phyloP scores from a whole-genome alignment of 2,888 invertebrate genomes.

The Vesta saturnalis region DNA sequence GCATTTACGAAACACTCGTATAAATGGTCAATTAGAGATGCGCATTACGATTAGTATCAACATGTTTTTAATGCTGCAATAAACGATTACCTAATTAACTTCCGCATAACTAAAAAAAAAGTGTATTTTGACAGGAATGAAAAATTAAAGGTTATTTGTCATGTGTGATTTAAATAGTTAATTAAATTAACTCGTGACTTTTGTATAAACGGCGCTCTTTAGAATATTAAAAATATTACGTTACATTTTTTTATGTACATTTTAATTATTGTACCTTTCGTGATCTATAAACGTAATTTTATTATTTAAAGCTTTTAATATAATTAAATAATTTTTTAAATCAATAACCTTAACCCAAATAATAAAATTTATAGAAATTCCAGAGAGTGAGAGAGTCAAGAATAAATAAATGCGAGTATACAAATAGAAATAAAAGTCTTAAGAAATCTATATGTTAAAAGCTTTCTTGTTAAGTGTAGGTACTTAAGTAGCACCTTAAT shows the following conservation, averaged over 20 bases:
- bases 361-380: constrained; percentile 14
- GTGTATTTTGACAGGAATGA: background rate
- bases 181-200: constrained; percentile 15
- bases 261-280: constrained; percentile 4
- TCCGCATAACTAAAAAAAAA: background rate
- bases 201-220: background rate
- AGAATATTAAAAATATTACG: background rate
- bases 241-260: background rate
- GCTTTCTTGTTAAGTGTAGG: constrained; percentile 35
- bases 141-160: background rate
- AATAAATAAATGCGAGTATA: too few relatives aligned
- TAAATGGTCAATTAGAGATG: background rate
- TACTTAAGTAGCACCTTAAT: constrained; percentile 36
- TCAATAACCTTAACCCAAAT: constrained; percentile 30
- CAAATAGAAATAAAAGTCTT: constrained; percentile 29
- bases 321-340: constrained; percentile 19
- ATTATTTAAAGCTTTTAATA: constrained; percentile 8
- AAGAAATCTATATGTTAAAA: constrained; percentile 38
- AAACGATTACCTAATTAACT: background rate
- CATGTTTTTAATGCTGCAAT: too few relatives aligned
- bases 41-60: background rate
- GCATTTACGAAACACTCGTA: too few relatives aligned
- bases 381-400: constrained; percentile 6
- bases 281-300: constrained; percentile 4
- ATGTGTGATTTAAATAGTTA: background rate